phyloP scores from a whole-genome alignment of 2,113 vertebrate genomes.

The Silurus meridionalis region DNA sequence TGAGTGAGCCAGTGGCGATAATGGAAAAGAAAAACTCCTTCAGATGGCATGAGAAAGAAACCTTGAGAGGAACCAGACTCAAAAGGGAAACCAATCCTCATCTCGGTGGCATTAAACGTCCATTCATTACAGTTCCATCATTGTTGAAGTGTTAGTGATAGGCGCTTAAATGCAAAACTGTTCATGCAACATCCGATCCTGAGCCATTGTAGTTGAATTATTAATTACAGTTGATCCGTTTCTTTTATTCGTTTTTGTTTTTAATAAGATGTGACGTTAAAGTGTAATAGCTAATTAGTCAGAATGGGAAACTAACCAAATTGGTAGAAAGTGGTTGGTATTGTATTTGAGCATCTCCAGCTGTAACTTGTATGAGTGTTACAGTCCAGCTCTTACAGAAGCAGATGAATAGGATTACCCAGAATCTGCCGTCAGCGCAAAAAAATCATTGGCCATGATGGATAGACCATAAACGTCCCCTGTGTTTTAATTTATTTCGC shows the following conservation, averaged over 20 bases:
- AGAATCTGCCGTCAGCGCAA: slow-evolving; percentile 28
- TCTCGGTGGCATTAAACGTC: too few species aligned
- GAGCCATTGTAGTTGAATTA: too few species aligned
- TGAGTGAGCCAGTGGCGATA: too few species aligned
- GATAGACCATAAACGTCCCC: slow-evolving; percentile 51
- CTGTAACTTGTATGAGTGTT: background rate
- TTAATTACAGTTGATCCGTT: too few species aligned
- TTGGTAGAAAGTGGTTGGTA: background rate
- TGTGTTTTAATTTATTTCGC: slow-evolving; percentile 19
- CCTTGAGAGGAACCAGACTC: too few species aligned
- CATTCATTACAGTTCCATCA: too few species aligned
- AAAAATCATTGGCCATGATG: slow-evolving; percentile 53
- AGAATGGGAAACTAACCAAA: background rate
- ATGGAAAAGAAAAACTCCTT: too few species aligned
- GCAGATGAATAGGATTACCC: background rate
- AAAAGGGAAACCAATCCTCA: too few species aligned
- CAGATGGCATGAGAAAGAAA: too few species aligned
- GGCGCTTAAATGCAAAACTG: too few species aligned
- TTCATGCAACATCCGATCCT: too few species aligned
- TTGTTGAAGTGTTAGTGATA: too few species aligned
- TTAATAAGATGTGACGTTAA: background rate
- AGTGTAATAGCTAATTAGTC: background rate
- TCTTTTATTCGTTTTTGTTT: background rate
- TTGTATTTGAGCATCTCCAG: background rate
- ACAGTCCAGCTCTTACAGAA: slow-evolving; percentile 9